Percentiles rank a stretch among this genome's conserved stretches.
These are phyloP conservation scores for Eristalis pertinax DNA, from an alignment of 2,888 invertebrate species.

Conservation along the genomic window DNA sequence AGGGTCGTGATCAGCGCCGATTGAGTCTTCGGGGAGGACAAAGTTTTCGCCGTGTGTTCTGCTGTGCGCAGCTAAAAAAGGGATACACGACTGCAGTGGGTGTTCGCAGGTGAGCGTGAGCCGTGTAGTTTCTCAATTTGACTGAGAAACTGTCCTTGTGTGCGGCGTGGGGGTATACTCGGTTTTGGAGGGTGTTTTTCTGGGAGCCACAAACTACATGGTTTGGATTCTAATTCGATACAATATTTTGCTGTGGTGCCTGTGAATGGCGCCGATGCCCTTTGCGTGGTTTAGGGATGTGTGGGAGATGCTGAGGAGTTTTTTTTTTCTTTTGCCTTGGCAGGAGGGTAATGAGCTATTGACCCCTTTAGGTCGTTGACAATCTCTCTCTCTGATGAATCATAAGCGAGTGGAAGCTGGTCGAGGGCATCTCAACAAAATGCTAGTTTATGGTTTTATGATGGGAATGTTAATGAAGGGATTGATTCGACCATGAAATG, in stretches of 20 bases:
- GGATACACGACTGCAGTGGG: background rate
- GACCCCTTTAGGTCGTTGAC: too few relatives aligned
- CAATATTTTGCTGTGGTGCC: background rate
- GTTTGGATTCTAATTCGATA: background rate
- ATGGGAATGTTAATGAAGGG: too few relatives aligned
- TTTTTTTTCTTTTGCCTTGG: too few relatives aligned
- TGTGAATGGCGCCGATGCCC: background rate
- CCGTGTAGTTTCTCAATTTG: background rate
- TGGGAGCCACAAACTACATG: background rate
- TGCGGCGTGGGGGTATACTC: background rate
- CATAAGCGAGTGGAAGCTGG: too few relatives aligned
- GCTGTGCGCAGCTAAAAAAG: background rate
- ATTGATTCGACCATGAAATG: too few relatives aligned
- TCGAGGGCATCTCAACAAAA: too few relatives aligned
- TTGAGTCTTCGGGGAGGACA: conserved; percentile 45
- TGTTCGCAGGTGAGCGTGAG: background rate
- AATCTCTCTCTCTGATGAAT: too few relatives aligned
- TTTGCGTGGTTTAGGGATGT: background rate
- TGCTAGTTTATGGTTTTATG: too few relatives aligned
- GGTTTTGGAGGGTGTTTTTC: background rate
- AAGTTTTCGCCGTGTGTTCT: conserved; percentile 27
- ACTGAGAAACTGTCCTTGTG: background rate
- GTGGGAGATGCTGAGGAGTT: background rate
- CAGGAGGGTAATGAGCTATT: too few relatives aligned
- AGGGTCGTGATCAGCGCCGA: conserved; percentile 48